Base-by-base conservation (phyloP, 2,888 invertebrate species). In the Rutpela maculata region DNA sequence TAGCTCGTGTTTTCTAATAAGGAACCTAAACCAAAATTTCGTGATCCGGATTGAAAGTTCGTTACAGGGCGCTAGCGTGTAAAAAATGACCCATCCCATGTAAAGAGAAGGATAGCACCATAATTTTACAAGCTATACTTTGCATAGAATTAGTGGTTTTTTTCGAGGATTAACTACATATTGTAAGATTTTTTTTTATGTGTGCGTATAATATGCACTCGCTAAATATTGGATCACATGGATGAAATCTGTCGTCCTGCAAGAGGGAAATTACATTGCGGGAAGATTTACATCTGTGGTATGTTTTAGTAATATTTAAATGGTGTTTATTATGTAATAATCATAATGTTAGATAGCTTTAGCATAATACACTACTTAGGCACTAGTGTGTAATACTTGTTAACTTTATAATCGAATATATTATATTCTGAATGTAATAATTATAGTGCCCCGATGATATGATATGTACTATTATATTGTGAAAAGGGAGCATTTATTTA, bases 131-230 rank as follows among this genome's bases (percentile, higher is more conserved):
- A 95, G 94, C 95, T 95, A 95, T 95, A 95, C 95, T 95, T 95
- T 95, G 95, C 95, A 95, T 95, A 95, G 94, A 95, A 95, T 94
- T 95, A 95, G 95, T 95, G 95, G 93, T 94, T 93, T 95, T 95
- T 95, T 95, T 94, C 94, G 92, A 93, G 92, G 92, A 87, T 85
- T 80, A 78, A 79, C 79, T 82, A 79, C 82, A 80, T 83, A 80
- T 82, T 82, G 56, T 78, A 63, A 69, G 55, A 22, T 74, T 75
- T 74, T 19, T 35, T 70, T 67, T 76, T 77, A 66, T 26, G 22
- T 79, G 76, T 82, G 78, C 75, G 77, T 77, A 78, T 77, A 81
- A 78, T 76, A 77, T 82, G 78, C 83, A 83, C 83, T 82, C 31
- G 55, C 38, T 74, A 78, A 79, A 81, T 79, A 78, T 76, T 76